Percentiles rank a stretch among this genome's conserved stretches.
These are phyloP conservation scores for Nebria salina DNA, from an alignment of 2,888 invertebrate genomes.

Conservation along the genomic window DNA sequence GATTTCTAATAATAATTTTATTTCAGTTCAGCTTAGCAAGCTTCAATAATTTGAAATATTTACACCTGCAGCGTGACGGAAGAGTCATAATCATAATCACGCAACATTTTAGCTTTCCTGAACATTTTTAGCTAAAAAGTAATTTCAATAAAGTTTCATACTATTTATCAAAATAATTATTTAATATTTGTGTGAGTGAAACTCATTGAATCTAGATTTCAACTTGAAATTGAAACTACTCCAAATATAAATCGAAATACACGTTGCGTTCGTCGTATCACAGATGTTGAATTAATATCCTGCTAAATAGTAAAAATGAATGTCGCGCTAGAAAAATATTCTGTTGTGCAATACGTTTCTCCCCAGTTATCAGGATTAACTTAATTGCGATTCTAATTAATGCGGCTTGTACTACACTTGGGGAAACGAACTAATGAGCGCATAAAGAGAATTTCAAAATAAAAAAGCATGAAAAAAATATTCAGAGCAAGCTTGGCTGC, in stretches of 20 bases:
- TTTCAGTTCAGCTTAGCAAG: too few relatives aligned
- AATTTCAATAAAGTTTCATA: too few relatives aligned
- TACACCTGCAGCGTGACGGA: too few relatives aligned
- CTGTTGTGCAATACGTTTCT: slow-evolving; percentile 27
- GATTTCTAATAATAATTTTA: too few relatives aligned
- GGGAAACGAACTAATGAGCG: slow-evolving; percentile 34
- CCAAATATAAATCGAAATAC: neutral
- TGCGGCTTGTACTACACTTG: slow-evolving; percentile 24
- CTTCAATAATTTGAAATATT: too few relatives aligned
- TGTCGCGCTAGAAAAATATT: slow-evolving; percentile 10
- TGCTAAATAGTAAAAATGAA: neutral
- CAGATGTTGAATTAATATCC: neutral
- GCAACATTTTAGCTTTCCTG: too few relatives aligned
- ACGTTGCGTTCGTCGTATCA: neutral
- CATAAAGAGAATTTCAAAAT: slow-evolving; percentile 33
- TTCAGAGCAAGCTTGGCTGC: slow-evolving; percentile 22
- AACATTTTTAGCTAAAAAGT: too few relatives aligned
- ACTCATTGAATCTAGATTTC: too few relatives aligned
- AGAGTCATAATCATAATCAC: too few relatives aligned
- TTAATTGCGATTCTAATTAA: slow-evolving; percentile 38
- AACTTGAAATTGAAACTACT: too few relatives aligned
- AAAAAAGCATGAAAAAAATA: slow-evolving; percentile 15
- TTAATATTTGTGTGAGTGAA: too few relatives aligned
- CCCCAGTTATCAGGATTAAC: slow-evolving; percentile 31
- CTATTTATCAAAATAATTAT: too few relatives aligned